Percentiles rank a stretch among this genome's conserved stretches.
These are phyloP conservation scores for Ectemnius continuus DNA, from an alignment of 2,888 invertebrate genomes.

Conservation along the genomic window DNA sequence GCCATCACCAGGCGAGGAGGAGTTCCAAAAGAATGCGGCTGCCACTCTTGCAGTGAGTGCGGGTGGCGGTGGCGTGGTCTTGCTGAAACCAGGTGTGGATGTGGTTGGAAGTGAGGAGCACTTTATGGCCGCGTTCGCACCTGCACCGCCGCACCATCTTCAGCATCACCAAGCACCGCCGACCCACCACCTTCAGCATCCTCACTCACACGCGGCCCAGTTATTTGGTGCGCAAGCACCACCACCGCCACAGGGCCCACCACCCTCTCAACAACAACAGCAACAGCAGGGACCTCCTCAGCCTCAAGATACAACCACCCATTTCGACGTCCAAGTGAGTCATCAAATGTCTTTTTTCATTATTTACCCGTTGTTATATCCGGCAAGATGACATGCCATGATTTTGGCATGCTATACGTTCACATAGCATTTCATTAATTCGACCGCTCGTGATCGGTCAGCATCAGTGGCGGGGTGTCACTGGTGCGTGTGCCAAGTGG, in stretches of 20 bases:
- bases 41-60: slow-evolving; percentile 74
- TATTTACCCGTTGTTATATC: neutral
- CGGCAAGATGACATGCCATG: too few species aligned
- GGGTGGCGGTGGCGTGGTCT: slow-evolving; percentile 78
- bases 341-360: neutral
- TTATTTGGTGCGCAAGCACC: slow-evolving; percentile 77
- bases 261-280: slow-evolving; percentile 72
- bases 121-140: slow-evolving; percentile 77
- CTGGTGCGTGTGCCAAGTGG: too few species aligned
- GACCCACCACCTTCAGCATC: slow-evolving; percentile 79
- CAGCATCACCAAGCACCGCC: slow-evolving; percentile 79
- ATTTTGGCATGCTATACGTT: too few species aligned
- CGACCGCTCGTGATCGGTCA: too few species aligned
- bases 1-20: slow-evolving; percentile 94
- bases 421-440: too few species aligned
- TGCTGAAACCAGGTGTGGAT: slow-evolving; percentile 79
- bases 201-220: slow-evolving; percentile 79
- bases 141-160: slow-evolving; percentile 79
- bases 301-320: slow-evolving; percentile 74
- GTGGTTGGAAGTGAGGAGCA: slow-evolving; percentile 76
- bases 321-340: slow-evolving; percentile 76
- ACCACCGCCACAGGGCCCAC: slow-evolving; percentile 74
- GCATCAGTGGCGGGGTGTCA: too few species aligned
- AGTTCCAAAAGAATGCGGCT: slow-evolving; percentile 81
- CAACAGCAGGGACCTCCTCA: slow-evolving; percentile 76